A percentile compares a stretch with the other conserved stretches of the same genome.
phyloP scores from a whole-genome alignment of 2,888 invertebrate species.

The Caenorhabditis uteleia region DNA sequence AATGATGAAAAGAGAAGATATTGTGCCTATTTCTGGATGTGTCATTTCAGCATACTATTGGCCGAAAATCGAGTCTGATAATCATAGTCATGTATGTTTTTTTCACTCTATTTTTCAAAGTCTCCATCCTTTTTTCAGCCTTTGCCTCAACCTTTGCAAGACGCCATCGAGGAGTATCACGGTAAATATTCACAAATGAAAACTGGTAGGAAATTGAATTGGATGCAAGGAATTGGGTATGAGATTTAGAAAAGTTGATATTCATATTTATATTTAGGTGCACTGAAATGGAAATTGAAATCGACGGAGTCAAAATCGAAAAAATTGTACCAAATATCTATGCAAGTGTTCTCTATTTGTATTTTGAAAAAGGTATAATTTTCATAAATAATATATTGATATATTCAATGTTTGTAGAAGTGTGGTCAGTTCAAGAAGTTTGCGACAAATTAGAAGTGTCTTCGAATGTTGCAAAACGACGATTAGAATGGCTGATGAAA shows the following conservation, averaged over 20 bases:
- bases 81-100: background rate
- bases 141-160: constrained; percentile 36
- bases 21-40: constrained; percentile 79
- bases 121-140: constrained; percentile 18
- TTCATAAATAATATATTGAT: background rate
- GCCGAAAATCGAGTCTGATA: constrained; percentile 75
- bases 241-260: too few relatives aligned
- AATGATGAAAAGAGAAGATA: constrained; percentile 2
- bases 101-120: background rate
- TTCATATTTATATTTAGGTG: too few relatives aligned
- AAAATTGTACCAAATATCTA: constrained; percentile 49
- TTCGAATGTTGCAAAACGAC: constrained; percentile 31
- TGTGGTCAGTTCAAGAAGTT: constrained; percentile 52
- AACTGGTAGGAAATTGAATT: constrained; percentile 48
- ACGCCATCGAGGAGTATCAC: constrained; percentile 40
- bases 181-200: constrained; percentile 34
- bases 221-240: constrained; percentile 47
- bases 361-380: constrained; percentile 52
- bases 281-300: constrained; percentile 50
- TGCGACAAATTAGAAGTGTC: constrained; percentile 32
- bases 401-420: constrained; percentile 44
- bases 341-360: constrained; percentile 55
- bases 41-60: constrained; percentile 98
- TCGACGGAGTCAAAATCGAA: constrained; percentile 48
- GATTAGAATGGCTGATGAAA: constrained; percentile 56